Percentiles rank a stretch among this genome's conserved stretches.
Conservation (phyloP, 1,140 invertebrate genomes). For the Ceratosolen fusciceps region DNA sequence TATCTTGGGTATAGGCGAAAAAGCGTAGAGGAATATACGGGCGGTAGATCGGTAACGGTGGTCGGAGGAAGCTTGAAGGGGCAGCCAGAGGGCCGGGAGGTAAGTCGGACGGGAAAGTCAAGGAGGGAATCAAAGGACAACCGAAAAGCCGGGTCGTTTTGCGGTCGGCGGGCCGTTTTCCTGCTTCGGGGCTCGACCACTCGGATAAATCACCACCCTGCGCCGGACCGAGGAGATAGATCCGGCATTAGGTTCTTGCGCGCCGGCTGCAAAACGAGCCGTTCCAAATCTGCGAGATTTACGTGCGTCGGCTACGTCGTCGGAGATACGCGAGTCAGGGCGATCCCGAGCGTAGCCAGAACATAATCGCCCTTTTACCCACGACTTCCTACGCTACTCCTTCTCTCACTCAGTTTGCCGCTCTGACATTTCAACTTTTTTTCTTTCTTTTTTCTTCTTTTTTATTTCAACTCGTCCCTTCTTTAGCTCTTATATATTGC, state of each 20-base stretch:
- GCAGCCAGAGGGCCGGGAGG: too few species aligned
- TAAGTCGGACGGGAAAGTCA: background rate
- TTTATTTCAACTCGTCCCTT: background rate
- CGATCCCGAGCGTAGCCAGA: background rate
- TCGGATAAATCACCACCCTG: constrained; percentile 39
- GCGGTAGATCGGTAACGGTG: too few species aligned
- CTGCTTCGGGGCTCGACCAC: background rate
- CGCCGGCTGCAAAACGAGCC: constrained; percentile 34
- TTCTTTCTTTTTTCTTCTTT: background rate
- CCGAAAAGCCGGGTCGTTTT: constrained; percentile 15
- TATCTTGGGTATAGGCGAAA: background rate
- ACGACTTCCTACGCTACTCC: constrained; percentile 23
- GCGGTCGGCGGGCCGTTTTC: constrained; percentile 30
- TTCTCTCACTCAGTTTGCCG: constrained; percentile 6
- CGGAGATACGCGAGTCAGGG: background rate
- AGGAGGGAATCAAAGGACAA: constrained; percentile 30
- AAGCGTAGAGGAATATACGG: too few species aligned
- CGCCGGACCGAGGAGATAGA: constrained; percentile 16
- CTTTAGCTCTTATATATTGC: background rate
- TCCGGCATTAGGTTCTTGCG: constrained; percentile 43
- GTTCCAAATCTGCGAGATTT: constrained; percentile 41
- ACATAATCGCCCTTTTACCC: constrained; percentile 31
- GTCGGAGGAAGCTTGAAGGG: too few species aligned
- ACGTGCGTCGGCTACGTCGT: constrained; percentile 1
- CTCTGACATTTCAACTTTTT: background rate